These are phyloP conservation scores for Gymnogyps californianus DNA, from an alignment of 2,113 vertebrate species.

Conservation along the genomic window DNA sequence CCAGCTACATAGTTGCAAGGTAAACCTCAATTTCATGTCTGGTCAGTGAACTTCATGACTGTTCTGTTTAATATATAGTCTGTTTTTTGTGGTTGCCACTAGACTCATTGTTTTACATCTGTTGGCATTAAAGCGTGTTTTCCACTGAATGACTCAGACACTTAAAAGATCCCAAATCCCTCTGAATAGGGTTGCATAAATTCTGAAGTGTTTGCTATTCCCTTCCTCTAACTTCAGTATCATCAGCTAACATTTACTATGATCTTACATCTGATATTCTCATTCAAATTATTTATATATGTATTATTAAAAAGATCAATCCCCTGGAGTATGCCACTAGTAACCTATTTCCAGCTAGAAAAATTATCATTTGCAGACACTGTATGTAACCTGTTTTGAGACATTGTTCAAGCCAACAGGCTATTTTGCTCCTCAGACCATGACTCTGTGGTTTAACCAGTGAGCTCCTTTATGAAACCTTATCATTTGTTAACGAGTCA, in stretches of 20 bases:
- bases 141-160: conserved; percentile 27
- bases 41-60: background rate
- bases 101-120: conserved; percentile 43
- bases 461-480: conserved; percentile 32
- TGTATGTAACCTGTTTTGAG: conserved; percentile 20
- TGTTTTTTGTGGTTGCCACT: background rate
- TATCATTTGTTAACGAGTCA: conserved; percentile 6
- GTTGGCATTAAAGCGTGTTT: conserved; percentile 26
- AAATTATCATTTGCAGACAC: conserved; percentile 54
- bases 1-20: background rate
- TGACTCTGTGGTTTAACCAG: background rate
- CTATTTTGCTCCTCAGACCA: background rate
- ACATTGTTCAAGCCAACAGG: conserved; percentile 19
- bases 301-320: conserved; percentile 29
- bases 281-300: conserved; percentile 46
- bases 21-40: background rate
- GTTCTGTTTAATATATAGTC: background rate
- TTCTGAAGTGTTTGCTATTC: conserved; percentile 18
- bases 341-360: conserved; percentile 12
- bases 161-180: conserved; percentile 35
- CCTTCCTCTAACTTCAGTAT: background rate
- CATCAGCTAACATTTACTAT: background rate
- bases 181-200: conserved; percentile 30
- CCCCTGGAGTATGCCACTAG: conserved; percentile 9
- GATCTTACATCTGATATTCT: conserved; percentile 26